Evolutionary conservation across 2,888 invertebrate genomes (phyloP).

Genomic region (Norana najaformis): DNA sequence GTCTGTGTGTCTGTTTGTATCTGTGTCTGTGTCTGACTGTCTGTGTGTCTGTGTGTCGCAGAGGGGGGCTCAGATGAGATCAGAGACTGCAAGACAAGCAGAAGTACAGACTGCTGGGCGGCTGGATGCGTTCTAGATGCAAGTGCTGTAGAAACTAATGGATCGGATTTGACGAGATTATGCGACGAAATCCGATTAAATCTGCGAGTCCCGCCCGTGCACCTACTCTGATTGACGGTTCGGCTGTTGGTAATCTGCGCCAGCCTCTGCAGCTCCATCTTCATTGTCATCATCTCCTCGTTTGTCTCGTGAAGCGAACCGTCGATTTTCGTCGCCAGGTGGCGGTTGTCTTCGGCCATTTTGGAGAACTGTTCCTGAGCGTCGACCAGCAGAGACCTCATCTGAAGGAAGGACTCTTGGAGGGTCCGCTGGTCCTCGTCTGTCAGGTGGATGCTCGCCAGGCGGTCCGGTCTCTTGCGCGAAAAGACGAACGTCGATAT

Average conservation of each 20-base stretch:
- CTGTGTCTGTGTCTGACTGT: background rate
- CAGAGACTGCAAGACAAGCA: too few species aligned
- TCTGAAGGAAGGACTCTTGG: conserved; percentile 78
- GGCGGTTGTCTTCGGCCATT: conserved; percentile 76
- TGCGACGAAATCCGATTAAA: background rate
- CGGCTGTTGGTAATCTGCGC: background rate
- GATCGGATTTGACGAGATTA: background rate
- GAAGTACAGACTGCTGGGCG: background rate
- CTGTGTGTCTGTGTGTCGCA: background rate
- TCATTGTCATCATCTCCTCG: conserved; percentile 68
- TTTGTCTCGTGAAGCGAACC: conserved; percentile 56
- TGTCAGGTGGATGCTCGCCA: conserved; percentile 43
- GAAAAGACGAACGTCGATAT: conserved; percentile 63
- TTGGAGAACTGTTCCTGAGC: conserved; percentile 82
- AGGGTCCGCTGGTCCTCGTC: conserved; percentile 51
- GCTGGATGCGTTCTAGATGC: background rate
- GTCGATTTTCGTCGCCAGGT: conserved; percentile 65
- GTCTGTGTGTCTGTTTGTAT: background rate
- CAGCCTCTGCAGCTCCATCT: conserved; percentile 63
- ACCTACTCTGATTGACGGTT: conserved; percentile 10
- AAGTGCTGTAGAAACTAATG: background rate
- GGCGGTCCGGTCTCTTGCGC: conserved; percentile 46
- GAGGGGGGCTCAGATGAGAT: too few species aligned
- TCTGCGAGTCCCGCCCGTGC: background rate
- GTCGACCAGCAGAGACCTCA: conserved; percentile 82